phyloP scores from a whole-genome alignment of 2,113 vertebrate species.

The Solea senegalensis region DNA sequence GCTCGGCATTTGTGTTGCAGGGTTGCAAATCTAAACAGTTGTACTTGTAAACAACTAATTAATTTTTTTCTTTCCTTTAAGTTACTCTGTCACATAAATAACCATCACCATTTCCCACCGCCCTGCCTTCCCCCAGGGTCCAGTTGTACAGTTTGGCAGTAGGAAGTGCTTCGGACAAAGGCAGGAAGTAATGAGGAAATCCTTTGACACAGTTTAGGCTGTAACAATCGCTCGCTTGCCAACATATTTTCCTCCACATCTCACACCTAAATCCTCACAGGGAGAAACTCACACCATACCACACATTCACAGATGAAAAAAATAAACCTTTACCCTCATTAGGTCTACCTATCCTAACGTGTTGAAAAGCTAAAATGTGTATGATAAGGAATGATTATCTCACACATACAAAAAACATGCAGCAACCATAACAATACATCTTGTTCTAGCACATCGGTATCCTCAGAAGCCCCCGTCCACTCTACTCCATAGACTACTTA shows the following conservation, averaged over 20 bases:
- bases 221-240: conserved; percentile 59
- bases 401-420: neutral
- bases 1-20: conserved; percentile 14
- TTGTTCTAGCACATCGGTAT: conserved; percentile 10
- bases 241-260: conserved; percentile 46
- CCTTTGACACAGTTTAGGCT: conserved; percentile 67
- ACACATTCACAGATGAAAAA: neutral
- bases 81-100: conserved; percentile 40
- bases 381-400: neutral
- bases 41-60: conserved; percentile 8
- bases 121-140: conserved; percentile 40
- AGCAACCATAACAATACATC: neutral
- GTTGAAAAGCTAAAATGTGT: neutral
- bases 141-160: conserved; percentile 57
- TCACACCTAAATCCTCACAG: conserved; percentile 19
- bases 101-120: neutral
- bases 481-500: conserved; percentile 8
- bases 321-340: neutral
- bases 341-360: neutral
- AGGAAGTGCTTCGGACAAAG: conserved; percentile 82
- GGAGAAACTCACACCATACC: conserved; percentile 17
- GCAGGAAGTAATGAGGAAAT: conserved; percentile 87
- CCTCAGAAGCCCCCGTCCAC: conserved; percentile 43
- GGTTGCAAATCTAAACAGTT: neutral
- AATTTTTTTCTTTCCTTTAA: conserved; percentile 15